Conservation (phyloP, 2,888 invertebrate species). For the Conistra vaccinii region DNA sequence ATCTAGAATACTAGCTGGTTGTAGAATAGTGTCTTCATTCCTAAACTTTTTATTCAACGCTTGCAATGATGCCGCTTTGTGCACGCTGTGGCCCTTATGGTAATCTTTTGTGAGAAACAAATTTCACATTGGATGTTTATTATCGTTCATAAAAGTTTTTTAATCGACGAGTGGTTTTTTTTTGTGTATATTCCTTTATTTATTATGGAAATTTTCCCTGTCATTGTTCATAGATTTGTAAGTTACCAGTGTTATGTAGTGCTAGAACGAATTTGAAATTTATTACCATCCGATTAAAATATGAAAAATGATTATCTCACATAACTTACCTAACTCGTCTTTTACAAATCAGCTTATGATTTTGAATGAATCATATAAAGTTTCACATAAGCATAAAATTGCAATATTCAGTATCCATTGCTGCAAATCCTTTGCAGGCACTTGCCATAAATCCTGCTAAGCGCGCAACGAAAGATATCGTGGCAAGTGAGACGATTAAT, state of each 20-base stretch:
- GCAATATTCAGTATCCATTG: constrained; percentile 63
- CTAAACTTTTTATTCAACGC: not conserved
- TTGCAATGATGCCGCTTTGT: not conserved
- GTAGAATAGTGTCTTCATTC: too few relatives aligned
- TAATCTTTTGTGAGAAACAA: not conserved
- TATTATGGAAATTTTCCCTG: not conserved
- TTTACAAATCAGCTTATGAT: constrained; percentile 46
- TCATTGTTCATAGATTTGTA: not conserved
- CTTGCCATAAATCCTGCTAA: constrained; percentile 67
- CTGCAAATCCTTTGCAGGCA: constrained; percentile 59
- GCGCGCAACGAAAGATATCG: constrained; percentile 61
- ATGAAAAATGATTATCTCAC: not conserved
- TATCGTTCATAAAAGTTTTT: not conserved
- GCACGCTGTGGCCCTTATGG: not conserved
- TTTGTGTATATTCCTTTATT: not conserved
- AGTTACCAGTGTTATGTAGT: not conserved
- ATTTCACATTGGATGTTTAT: not conserved
- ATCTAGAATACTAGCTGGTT: too few relatives aligned
- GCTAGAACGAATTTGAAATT: not conserved
- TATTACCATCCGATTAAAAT: not conserved
- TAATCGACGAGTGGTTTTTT: not conserved
- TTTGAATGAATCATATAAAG: constrained; percentile 34
- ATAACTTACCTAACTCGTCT: not conserved
- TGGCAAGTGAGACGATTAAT: constrained; percentile 66
- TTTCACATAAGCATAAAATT: constrained; percentile 59